Evolutionary conservation across 1,140 invertebrate species (phyloP).

Genomic region (Drosophila hydei): DNA sequence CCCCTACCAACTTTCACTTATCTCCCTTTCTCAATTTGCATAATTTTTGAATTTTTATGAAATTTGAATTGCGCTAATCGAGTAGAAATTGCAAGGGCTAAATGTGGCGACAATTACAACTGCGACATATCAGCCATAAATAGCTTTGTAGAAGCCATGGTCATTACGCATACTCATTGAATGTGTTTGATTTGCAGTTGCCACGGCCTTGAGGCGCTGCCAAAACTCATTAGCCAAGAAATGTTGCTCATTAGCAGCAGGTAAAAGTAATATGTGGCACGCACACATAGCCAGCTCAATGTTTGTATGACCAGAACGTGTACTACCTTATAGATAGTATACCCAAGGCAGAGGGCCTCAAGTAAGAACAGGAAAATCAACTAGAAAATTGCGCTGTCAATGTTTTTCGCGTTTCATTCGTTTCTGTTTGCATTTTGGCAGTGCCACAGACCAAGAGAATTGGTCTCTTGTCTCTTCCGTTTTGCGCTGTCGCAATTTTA

Average conservation of each 20-base stretch:
- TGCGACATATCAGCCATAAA: conserved; percentile 28
- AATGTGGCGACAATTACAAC: conserved; percentile 13
- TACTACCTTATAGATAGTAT: background rate
- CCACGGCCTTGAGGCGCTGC: conserved; percentile 53
- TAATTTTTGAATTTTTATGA: conserved; percentile 13
- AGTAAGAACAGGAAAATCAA: conserved; percentile 11
- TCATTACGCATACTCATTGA: conserved; percentile 23
- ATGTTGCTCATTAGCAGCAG: conserved; percentile 11
- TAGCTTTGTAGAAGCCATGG: conserved; percentile 1
- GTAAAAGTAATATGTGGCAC: conserved; percentile 21
- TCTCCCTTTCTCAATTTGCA: background rate
- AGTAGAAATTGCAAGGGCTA: conserved; percentile 2
- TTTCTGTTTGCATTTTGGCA: conserved; percentile 47
- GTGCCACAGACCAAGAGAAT: conserved; percentile 14
- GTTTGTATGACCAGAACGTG: background rate
- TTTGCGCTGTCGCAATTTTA: conserved; percentile 56
- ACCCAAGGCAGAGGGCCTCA: background rate
- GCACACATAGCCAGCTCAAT: background rate
- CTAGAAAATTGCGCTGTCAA: conserved; percentile 18
- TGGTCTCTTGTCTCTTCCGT: conserved; percentile 3
- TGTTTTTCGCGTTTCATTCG: background rate
- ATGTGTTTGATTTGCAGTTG: conserved; percentile 2
- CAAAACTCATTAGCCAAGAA: conserved; percentile 56
- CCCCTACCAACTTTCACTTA: background rate
- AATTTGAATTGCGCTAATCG: conserved; percentile 57